Conservation (phyloP, 2,888 invertebrate genomes). For the Maniola hyperantus region DNA sequence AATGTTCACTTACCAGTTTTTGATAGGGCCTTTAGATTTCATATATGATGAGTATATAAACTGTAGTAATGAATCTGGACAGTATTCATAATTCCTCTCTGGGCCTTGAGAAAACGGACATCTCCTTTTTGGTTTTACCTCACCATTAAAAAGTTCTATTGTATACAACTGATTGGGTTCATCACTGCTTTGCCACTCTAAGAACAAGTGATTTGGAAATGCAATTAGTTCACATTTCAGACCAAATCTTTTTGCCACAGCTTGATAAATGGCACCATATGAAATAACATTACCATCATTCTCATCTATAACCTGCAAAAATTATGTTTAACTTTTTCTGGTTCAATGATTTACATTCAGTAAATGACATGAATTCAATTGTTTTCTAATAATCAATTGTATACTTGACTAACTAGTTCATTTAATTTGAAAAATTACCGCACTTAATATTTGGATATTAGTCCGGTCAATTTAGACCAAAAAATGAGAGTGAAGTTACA, state of each 20-base stretch:
- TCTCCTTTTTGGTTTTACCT: slow-evolving; percentile 49
- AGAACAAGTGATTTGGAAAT: slow-evolving; percentile 64
- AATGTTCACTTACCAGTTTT: slow-evolving; percentile 51
- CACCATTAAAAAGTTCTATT: slow-evolving; percentile 56
- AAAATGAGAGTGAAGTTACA: too few species aligned
- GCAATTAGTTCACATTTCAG: slow-evolving; percentile 57
- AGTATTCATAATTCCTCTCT: slow-evolving; percentile 46
- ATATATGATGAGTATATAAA: slow-evolving; percentile 53
- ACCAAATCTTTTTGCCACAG: slow-evolving; percentile 59
- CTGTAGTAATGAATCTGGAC: slow-evolving; percentile 54
- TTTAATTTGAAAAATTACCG: too few species aligned
- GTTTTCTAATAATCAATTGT: too few species aligned
- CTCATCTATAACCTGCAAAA: slow-evolving; percentile 54
- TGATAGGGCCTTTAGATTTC: slow-evolving; percentile 53
- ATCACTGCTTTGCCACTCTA: slow-evolving; percentile 56
- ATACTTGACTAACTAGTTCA: too few species aligned
- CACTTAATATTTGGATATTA: too few species aligned
- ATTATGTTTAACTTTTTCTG: slow-evolving; percentile 61
- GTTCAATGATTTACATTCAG: not conserved
- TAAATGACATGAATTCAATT: too few species aligned
- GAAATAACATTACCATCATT: slow-evolving; percentile 53
- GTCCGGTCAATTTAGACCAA: too few species aligned
- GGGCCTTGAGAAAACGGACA: slow-evolving; percentile 55
- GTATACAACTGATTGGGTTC: slow-evolving; percentile 44
- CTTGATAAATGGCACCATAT: slow-evolving; percentile 57